Evolutionary conservation across 92 coral and sea anemone species (phyloP).

Genomic region (Montipora capitata): DNA sequence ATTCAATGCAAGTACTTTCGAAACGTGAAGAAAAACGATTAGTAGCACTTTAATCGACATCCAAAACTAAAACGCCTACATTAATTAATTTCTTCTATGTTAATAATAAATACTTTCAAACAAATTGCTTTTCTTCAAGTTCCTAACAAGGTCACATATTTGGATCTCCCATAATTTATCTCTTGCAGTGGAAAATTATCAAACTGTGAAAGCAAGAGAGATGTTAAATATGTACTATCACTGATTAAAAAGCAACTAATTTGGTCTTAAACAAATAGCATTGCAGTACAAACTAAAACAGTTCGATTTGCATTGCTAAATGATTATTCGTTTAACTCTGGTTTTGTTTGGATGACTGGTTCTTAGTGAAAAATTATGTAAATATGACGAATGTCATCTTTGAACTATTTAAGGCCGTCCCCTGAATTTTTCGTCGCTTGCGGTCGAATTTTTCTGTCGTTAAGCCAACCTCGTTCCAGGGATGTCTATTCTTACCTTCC

Average conservation of each 20-base stretch:
- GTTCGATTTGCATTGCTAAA: background rate
- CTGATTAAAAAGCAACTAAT: background rate
- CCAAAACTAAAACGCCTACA: constrained; percentile 21
- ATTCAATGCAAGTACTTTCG: no score
- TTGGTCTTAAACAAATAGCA: background rate
- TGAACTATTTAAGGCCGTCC: no score
- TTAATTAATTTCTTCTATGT: constrained; percentile 16
- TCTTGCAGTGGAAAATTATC: background rate
- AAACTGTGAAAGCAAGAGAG: background rate
- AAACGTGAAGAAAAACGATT: no score
- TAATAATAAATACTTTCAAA: constrained; percentile 36
- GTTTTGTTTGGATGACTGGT: background rate
- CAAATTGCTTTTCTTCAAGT: constrained; percentile 12
- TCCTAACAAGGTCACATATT: background rate
- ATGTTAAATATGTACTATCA: constrained; percentile 23
- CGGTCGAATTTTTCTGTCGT: no score
- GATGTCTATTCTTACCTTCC: no score
- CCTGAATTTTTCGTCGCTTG: no score
- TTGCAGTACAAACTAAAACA: background rate
- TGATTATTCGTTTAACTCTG: no score
- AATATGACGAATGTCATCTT: background rate
- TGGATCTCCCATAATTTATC: background rate
- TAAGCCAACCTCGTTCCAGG: no score
- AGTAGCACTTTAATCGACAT: background rate
- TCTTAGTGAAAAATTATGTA: background rate